Base-by-base conservation (phyloP, 2,888 invertebrate genomes). In the Cryptosula pallasiana region DNA sequence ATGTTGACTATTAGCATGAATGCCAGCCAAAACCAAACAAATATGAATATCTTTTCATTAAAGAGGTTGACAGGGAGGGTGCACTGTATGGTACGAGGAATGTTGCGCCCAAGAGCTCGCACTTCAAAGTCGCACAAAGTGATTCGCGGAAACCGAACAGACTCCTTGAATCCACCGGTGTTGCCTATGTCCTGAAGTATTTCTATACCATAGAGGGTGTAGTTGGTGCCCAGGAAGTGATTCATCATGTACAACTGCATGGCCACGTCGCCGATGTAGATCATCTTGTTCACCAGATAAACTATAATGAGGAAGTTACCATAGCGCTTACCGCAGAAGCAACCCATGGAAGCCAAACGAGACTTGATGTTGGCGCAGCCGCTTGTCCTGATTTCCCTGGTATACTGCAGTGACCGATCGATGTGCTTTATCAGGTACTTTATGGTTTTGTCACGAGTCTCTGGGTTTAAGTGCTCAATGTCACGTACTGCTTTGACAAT, bases 401-500 rank as follows among this genome's bases (percentile, higher is more conserved):
- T 85, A 72, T 85, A 83, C 75, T 82, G 80, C 71, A 87, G 79
- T 78, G 85, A 84, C 71, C 86, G 81, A 77, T 84, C 83, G 80
- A 87, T 84, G 77, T 87, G 86, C 35, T 84, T 81, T 13, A 86
- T 86, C 36, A 87, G 84, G 74, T 86, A 83, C 72, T 83, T 81
- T 32, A 86, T 83, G 34, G 84, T 84, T 69, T 81, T 78, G 72
- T 83, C 82, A 25, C 85, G 75, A 71, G 81, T 82, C 72, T 84
- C 84, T 16, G 82, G 81, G 35, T 83, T 80, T 74, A 86, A 82
- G 74, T 84, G 85, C 69, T 83, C 82, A 1, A 85, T 84, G 73
- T 86, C 86, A 54, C 83, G 81, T 5, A 9, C 16, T 5, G 70
- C 72, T 54, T 76, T 75, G 20, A 76, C 74, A n/a, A 76, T 72